phyloP scores from a whole-genome alignment of 2,888 invertebrate species.

The Brachyptera risi region DNA sequence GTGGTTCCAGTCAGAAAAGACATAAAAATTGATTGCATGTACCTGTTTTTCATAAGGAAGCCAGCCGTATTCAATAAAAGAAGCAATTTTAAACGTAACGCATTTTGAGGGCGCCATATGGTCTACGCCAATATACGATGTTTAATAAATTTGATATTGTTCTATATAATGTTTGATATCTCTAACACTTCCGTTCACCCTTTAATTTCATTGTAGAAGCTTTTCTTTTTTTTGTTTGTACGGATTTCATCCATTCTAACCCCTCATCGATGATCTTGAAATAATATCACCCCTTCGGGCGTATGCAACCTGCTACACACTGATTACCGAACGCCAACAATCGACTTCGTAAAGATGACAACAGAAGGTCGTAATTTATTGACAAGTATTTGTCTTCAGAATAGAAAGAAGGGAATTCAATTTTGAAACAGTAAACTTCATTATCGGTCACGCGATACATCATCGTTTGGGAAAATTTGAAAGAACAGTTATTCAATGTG shows the following conservation, averaged over 20 bases:
- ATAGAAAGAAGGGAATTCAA: slow-evolving; percentile 12
- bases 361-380: slow-evolving; percentile 1
- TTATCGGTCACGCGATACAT: background rate
- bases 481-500: too few species aligned
- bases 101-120: slow-evolving; percentile 1
- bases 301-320: background rate
- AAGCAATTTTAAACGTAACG: too few species aligned
- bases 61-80: too few species aligned
- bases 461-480: too few species aligned
- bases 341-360: slow-evolving; percentile 7
- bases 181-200: slow-evolving; percentile 7
- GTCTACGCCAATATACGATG: background rate
- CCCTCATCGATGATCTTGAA: too few species aligned
- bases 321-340: background rate
- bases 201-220: slow-evolving; percentile 16
- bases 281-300: too few species aligned
- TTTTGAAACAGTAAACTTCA: slow-evolving; percentile 13
- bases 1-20: too few species aligned
- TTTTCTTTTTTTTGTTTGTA: slow-evolving; percentile 4
- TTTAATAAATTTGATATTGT: slow-evolving; percentile 6
- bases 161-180: background rate
- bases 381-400: slow-evolving; percentile 8
- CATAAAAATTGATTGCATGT: too few species aligned
- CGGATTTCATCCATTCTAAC: background rate
- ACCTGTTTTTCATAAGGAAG: too few species aligned